Base-by-base conservation (phyloP, 1,140 invertebrate genomes). In the Drosophila parvula region DNA sequence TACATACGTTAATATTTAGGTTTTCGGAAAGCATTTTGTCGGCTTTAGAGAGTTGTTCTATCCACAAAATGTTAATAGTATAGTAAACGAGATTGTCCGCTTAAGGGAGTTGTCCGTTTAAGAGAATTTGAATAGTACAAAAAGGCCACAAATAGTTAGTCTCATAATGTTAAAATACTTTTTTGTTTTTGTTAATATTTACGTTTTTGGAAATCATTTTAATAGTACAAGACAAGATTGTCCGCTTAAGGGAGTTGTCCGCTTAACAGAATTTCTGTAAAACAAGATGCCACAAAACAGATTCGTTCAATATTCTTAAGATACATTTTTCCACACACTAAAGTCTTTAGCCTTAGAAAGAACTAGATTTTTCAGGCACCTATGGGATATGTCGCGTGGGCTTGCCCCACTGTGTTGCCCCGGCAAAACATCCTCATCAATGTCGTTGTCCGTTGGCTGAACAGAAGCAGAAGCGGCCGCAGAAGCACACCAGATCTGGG, bases 381-480 rank as follows among this genome's bases (percentile, higher is more conserved):
- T 36, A 5, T 4, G 11, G 7, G 10, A 28, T 10, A n/a, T 47
- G 14, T 32, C 16, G 16, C 28, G 11, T 38, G 16, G 43, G 11
- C 56, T 80, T 75, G 50, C 16, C 14, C 79, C 83, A 86, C 83
- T 88, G 83, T 86, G 47, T 27, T 10, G 14, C 59, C 22, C 18
- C 44, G 16, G 56, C 70, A 64, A 65, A 88, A 83, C 83, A 88
- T 88, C 71, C 83, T 86, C 83, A 86, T 86, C 83, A 86, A 86
- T 83, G 83, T 86, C 83, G 83, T 55, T 71, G 82, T 69, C 76
- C 75, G 77, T 67, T 62, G 47, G 47, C 34, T 44, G 40, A 32
- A 61, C 63, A 76, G 74, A 68, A 58, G 63, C 65, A 57, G 58
- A 28, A 38, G 51, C 60, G 30, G 48, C 48, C 48, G 48, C 48